phyloP scores from a whole-genome alignment of 2,888 invertebrate genomes.

The Gastrophysa polygoni region DNA sequence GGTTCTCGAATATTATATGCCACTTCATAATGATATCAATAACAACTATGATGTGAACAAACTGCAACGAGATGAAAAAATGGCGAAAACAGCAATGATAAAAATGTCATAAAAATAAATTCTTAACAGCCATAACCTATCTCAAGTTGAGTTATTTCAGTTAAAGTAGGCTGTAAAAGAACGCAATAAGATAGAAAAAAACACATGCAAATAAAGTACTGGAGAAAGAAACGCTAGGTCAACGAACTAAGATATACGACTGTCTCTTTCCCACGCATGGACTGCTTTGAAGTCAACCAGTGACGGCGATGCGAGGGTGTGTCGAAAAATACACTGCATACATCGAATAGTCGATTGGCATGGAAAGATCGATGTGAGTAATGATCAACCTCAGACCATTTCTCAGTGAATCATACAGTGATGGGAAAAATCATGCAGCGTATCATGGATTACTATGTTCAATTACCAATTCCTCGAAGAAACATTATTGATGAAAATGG shows the following conservation, averaged over 20 bases:
- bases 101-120: slow-evolving; percentile 49
- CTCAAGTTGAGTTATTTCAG: slow-evolving; percentile 59
- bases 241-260: slow-evolving; percentile 56
- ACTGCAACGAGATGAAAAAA: slow-evolving; percentile 29
- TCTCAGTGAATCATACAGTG: no score
- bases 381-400: no score
- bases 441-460: no score
- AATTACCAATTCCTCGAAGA: no score
- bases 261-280: slow-evolving; percentile 57
- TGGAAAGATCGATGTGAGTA: no score
- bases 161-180: slow-evolving; percentile 58
- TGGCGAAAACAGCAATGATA: slow-evolving; percentile 32
- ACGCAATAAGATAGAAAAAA: slow-evolving; percentile 58
- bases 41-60: slow-evolving; percentile 36
- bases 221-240: slow-evolving; percentile 60
- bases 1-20: not conserved
- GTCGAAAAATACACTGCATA: slow-evolving; percentile 5
- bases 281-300: slow-evolving; percentile 42
- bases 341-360: no score
- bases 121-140: slow-evolving; percentile 57
- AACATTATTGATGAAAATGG: no score
- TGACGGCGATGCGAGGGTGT: slow-evolving; percentile 36
- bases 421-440: no score
- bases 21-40: slow-evolving; percentile 30
- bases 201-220: slow-evolving; percentile 61